Evolutionary conservation across 2,888 invertebrate genomes (phyloP).

Genomic region (Isotomurus palustris): DNA sequence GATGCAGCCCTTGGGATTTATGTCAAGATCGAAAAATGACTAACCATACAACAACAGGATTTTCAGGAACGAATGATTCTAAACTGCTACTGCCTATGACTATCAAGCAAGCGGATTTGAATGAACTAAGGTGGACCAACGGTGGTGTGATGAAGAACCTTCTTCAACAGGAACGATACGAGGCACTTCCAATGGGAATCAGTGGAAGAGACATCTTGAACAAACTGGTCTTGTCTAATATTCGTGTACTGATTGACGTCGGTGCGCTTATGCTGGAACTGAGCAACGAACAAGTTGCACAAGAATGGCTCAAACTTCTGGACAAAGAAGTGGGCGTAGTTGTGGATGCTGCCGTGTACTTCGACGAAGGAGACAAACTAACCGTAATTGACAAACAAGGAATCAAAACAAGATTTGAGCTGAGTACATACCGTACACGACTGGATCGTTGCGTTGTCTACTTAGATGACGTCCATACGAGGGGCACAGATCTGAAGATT

Average conservation of each 20-base stretch:
- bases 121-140: slow-evolving; percentile 23
- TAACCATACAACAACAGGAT: slow-evolving; percentile 15
- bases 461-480: slow-evolving; percentile 32
- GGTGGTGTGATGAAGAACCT: slow-evolving; percentile 19
- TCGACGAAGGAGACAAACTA: slow-evolving; percentile 21
- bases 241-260: slow-evolving; percentile 24
- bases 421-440: slow-evolving; percentile 16
- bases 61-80: slow-evolving; percentile 28
- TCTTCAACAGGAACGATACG: slow-evolving; percentile 14
- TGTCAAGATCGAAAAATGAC: slow-evolving; percentile 7
- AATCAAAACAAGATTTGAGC: slow-evolving; percentile 13
- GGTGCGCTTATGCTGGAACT: slow-evolving; percentile 34
- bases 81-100: slow-evolving; percentile 18
- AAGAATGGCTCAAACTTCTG: slow-evolving; percentile 17
- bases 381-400: slow-evolving; percentile 14
- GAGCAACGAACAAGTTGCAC: slow-evolving; percentile 26
- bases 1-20: slow-evolving; percentile 31
- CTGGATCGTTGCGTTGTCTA: slow-evolving; percentile 26
- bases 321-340: neutral
- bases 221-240: slow-evolving; percentile 4
- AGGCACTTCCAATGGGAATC: slow-evolving; percentile 5
- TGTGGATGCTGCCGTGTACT: slow-evolving; percentile 25
- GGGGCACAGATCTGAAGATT: slow-evolving; percentile 35
- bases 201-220: slow-evolving; percentile 14
- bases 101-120: slow-evolving; percentile 17